Percentiles rank a stretch among this genome's conserved stretches.
Conservation (phyloP, 2,797 vertebrate species). For the Cryptoprocta ferox region DNA sequence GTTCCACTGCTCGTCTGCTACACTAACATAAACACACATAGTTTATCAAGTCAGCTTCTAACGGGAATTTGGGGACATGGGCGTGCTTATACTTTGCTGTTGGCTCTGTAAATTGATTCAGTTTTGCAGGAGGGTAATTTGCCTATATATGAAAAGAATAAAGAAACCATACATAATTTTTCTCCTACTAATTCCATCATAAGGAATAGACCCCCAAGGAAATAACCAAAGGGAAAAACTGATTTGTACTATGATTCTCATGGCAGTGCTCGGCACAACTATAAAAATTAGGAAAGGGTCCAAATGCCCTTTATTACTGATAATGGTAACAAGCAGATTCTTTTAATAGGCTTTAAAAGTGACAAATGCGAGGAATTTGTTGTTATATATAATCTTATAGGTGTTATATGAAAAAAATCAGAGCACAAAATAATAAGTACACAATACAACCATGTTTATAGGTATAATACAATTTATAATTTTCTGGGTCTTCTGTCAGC, state of each 20-base stretch:
- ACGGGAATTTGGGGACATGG: conserved; percentile 16
- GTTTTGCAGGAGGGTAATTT: conserved; percentile 30
- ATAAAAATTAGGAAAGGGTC: background rate
- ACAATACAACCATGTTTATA: background rate
- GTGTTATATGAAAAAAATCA: background rate
- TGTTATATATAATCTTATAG: background rate
- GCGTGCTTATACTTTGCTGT: background rate
- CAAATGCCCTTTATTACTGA: background rate
- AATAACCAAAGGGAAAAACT: background rate
- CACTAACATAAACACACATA: conserved; percentile 42
- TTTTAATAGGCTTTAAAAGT: background rate
- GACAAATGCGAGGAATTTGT: background rate
- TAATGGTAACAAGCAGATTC: background rate
- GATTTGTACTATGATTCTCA: conserved; percentile 15
- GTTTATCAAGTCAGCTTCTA: background rate
- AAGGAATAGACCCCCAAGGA: background rate
- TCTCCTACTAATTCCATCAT: background rate
- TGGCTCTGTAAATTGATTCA: conserved; percentile 39
- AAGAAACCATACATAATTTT: conserved; percentile 11
- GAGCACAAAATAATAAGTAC: background rate
- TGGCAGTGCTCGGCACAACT: background rate
- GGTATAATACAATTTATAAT: background rate
- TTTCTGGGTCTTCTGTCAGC: background rate
- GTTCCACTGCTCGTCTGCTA: conserved; percentile 10
- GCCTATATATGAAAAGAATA: conserved; percentile 4